A percentile compares a stretch with the other conserved stretches of the same genome.
Conservation (phyloP, 1,140 invertebrate species). For the Heliconius himera region DNA sequence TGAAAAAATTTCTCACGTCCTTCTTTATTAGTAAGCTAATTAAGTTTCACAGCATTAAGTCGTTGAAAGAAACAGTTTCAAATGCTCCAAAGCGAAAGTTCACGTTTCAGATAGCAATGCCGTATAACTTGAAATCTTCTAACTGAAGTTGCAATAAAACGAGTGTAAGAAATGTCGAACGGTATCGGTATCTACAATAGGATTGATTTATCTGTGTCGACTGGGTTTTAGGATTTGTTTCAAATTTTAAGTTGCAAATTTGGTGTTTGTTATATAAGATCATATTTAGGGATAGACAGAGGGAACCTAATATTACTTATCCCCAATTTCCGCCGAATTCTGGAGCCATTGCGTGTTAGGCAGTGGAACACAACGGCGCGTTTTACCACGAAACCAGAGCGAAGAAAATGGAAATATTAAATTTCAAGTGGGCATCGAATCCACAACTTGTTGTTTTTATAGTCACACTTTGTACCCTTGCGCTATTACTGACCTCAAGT, state of each 20-base stretch:
- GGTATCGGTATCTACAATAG: background rate
- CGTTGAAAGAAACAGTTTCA: background rate
- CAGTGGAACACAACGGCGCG: too few species aligned
- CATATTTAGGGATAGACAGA: background rate
- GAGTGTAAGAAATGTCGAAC: background rate
- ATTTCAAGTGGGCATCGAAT: too few species aligned
- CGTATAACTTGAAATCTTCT: background rate
- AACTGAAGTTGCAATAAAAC: conserved; percentile 14
- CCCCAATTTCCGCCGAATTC: too few species aligned
- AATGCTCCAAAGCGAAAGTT: background rate
- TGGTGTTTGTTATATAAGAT: background rate
- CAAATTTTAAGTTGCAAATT: conserved; percentile 8
- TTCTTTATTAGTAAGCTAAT: background rate
- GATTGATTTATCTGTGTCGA: conserved; percentile 11
- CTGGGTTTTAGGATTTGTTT: background rate
- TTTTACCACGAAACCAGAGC: too few species aligned
- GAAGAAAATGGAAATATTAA: too few species aligned
- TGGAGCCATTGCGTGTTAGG: too few species aligned
- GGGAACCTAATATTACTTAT: too few species aligned
- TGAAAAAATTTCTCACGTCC: background rate
- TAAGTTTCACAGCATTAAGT: background rate
- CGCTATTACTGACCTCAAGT: too few species aligned
- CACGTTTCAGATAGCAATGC: conserved; percentile 13
- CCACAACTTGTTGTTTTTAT: too few species aligned
- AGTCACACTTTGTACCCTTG: too few species aligned